Base-by-base conservation (phyloP, 2,888 invertebrate species). In the Chloroclysta siterata region DNA sequence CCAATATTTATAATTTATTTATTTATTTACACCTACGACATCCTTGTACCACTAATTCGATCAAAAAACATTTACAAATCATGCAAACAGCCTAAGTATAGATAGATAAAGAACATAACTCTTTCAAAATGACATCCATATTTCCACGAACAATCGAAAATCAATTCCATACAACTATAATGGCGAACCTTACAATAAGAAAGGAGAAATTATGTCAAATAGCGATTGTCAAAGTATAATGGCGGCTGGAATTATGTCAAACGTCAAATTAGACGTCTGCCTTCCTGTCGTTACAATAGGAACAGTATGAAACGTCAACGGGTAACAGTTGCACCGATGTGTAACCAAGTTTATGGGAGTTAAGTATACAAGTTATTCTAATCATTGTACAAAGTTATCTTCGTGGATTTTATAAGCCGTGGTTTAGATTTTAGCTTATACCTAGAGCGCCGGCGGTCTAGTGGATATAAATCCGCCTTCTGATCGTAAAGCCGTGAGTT, bases 201-300 rank as follows among this genome's bases (percentile, higher is more conserved):
- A 77, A 78, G 56, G 56, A 59, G 56, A 65, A 60, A 60, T 57
- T 56, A 65, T 60, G 60, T 60, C 64, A 60, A 65, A 60, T 56
- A 51, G 80, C 77, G 79, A 79, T 80, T 78, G 82, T 80, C 74
- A 79, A 70, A 77, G 73, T 65, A 82, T 81, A 87, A 88, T 87
- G 80, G 83, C 76, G 74, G 77, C 44, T 36, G 72, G 84, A 85
- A 87, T 88, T 84, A 88, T 87, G 87, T 89, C 88, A 89, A 89
- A 89, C 81, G 90, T 89, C 90, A 90, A 89, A 89, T 90, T 89
- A 89, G 84, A 87, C 78, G 85, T 79, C 82, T 80, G 79, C 80
- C 81, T 87, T 88, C 87, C 89, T 85, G 87, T 86, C 87, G 82
- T 81, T 83, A 89, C 86, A 88, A 88, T 87, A 82, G 85, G 75